phyloP scores from a whole-genome alignment of 2,113 vertebrate species.

The Heterotilapia buettikoferi region DNA sequence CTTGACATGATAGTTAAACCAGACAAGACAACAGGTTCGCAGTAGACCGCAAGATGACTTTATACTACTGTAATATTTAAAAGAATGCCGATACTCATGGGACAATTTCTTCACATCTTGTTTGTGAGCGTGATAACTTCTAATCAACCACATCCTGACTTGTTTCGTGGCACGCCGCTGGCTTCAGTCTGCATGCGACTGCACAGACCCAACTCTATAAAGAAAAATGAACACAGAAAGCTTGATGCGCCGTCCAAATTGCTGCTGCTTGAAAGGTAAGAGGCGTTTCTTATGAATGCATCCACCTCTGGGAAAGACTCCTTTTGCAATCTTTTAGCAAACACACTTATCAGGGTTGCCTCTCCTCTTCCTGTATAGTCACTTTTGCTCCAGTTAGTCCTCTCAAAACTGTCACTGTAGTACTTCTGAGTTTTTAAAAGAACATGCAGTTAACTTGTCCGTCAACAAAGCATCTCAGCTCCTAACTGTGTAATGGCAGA shows the following conservation, averaged over 20 bases:
- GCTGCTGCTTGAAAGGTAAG: not conserved
- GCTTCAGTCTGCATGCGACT: not conserved
- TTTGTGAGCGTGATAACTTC: slow-evolving; percentile 10
- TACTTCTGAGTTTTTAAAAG: not conserved
- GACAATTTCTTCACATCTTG: not conserved
- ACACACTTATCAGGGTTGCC: not conserved
- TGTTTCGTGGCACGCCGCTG: not conserved
- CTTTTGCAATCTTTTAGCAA: not conserved
- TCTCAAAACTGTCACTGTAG: not conserved
- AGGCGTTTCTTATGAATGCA: not conserved
- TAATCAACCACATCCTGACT: slow-evolving; percentile 13
- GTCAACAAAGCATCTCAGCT: not conserved
- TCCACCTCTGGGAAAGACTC: not conserved
- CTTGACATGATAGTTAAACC: not conserved
- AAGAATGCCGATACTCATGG: not conserved
- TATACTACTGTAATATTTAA: not conserved
- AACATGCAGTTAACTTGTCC: not conserved
- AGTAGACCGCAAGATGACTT: not conserved
- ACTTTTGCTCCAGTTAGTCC: not conserved
- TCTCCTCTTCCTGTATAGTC: not conserved
- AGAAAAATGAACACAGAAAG: not conserved
- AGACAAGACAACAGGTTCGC: not conserved
- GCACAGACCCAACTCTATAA: not conserved
- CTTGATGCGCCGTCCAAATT: not conserved
- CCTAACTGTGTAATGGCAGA: not conserved